A percentile compares a stretch with the other conserved stretches of the same genome.
Conservation (phyloP, 53 echinoderm and acorn worm species). For the Arbacia lixula region DNA sequence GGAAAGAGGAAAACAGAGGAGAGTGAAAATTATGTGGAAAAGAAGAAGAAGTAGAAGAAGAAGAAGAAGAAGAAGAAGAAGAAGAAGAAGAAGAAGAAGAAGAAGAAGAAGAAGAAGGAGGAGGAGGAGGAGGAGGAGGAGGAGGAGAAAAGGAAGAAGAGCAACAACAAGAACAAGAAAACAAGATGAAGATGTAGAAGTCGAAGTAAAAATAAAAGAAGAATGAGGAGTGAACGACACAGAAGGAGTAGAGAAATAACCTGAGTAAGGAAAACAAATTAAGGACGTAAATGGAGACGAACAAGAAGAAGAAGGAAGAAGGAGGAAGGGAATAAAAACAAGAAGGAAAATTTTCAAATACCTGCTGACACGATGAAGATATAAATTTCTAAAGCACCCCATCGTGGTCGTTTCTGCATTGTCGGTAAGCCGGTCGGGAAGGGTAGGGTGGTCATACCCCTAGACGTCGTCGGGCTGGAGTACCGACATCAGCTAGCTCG, state of each 20-base stretch:
- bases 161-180: not conserved
- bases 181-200: not conserved
- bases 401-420: slow-evolving; percentile 15
- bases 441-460: too few species aligned
- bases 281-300: too few species aligned
- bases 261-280: too few species aligned
- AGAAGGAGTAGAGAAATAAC: too few species aligned
- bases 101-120: not conserved
- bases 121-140: not conserved
- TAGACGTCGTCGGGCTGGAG: not conserved
- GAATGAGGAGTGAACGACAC: too few species aligned
- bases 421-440: not conserved
- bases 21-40: not conserved
- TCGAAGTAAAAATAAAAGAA: not conserved
- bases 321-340: too few species aligned
- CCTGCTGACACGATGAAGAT: slow-evolving; percentile 23
- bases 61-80: not conserved
- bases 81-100: not conserved
- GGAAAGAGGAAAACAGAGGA: not conserved
- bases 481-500: slow-evolving; percentile 17
- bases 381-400: not conserved
- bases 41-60: not conserved
- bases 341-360: not conserved
- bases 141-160: not conserved
- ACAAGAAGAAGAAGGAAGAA: too few species aligned